Evolutionary conservation across 2,888 invertebrate species (phyloP), one percentile per base, ranked within the genome.

Genomic region (Helicoverpa assulta): DNA sequence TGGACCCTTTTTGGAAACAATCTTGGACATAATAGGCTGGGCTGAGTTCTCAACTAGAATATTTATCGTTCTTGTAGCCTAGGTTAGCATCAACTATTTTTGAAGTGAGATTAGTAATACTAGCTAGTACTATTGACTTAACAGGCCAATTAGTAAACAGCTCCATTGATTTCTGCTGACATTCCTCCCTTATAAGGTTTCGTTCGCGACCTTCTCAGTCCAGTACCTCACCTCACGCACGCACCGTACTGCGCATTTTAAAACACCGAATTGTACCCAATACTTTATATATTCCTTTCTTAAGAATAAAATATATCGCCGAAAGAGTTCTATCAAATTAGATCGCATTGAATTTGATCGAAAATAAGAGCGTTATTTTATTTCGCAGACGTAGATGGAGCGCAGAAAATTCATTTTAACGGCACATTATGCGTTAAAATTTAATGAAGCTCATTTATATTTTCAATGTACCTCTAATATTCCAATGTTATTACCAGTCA

Each of bases 181-280:
- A 89, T 89, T 90, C 89, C 62, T 72, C 37, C 73, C 80, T 88
- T 83, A 75, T 87, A 85, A 83, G 92, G 91, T 86, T 91, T 91
- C 91, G 61, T 83, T 77, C 77, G 76, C 81, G 86, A 86, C 90
- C 91, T 90, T 89, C 86, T 69, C 65, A 62, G 40, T 40, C 40
- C 52, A 50, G 71, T 76, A 74, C 81, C 75, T 75, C 52, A 57
- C 64, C 76, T 75, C 52, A 57, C 64, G 71, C 79, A 80, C 80
- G 78, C 81, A 69, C 62, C 70, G 68, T 66, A 77, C 76, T 78
- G 70, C 73, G 78, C 72, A 80, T 70, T 64, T 47, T 70, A 43
- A 50, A 66, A 53, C 29, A 50, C 56, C 61, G 18, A 70, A 80
- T 65, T 72, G 19, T 43, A 52, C 57, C 5, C 10, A 63, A 66